Evolutionary conservation across 2,113 vertebrate genomes (phyloP).

Genomic region (Entelurus aequoreus): DNA sequence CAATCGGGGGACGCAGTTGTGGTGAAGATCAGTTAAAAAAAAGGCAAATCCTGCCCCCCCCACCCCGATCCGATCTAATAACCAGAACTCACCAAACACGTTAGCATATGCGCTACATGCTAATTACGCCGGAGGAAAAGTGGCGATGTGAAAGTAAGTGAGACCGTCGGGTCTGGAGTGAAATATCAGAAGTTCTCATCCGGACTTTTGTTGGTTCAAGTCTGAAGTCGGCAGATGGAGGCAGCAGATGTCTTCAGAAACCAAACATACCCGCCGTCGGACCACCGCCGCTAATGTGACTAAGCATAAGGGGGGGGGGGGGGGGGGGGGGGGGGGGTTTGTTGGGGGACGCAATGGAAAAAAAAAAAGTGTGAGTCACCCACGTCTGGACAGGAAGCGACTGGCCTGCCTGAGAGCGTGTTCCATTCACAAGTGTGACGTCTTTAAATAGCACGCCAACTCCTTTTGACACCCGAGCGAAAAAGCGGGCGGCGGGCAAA

Average conservation of each 20-base stretch:
- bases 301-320: conserved; percentile 37
- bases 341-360: conserved; percentile 54
- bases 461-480: conserved; percentile 27
- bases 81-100: too few relatives aligned
- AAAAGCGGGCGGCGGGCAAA: not conserved
- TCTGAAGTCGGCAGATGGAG: conserved; percentile 46
- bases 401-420: conserved; percentile 46
- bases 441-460: conserved; percentile 31
- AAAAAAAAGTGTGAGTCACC: conserved; percentile 58
- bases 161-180: not conserved
- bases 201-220: conserved; percentile 41
- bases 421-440: conserved; percentile 55
- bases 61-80: too few relatives aligned
- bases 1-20: too few relatives aligned
- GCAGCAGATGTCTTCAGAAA: conserved; percentile 47
- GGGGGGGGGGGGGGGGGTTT: conserved; percentile 36
- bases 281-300: conserved; percentile 58
- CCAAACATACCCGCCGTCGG: conserved; percentile 53
- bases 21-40: too few relatives aligned
- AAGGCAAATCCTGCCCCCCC: too few relatives aligned
- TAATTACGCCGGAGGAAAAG: too few relatives aligned
- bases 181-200: conserved; percentile 15
- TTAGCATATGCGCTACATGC: too few relatives aligned
- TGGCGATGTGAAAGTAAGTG: too few relatives aligned
- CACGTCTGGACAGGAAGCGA: conserved; percentile 66